Conservation (phyloP, 1,140 invertebrate genomes). For the Zophobas morio region DNA sequence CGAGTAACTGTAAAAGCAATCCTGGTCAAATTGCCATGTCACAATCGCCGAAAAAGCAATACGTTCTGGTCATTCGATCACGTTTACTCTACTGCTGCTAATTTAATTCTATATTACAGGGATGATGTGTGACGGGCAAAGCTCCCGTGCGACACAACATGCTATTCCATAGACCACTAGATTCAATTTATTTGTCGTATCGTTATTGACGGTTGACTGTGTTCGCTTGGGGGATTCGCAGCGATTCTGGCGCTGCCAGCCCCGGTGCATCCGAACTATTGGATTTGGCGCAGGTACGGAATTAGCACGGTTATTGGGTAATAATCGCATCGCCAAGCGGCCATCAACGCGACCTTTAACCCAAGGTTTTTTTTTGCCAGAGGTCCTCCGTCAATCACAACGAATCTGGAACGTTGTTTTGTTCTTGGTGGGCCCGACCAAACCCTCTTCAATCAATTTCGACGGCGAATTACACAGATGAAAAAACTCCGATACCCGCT, state of each 20-base stretch:
- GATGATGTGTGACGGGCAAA: slow-evolving; percentile 29
- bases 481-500: slow-evolving; percentile 26
- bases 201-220: slow-evolving; percentile 53
- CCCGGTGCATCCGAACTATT: slow-evolving; percentile 7
- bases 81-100: slow-evolving; percentile 46
- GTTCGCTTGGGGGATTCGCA: slow-evolving; percentile 44
- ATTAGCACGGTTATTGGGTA: slow-evolving; percentile 9
- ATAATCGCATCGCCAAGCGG: slow-evolving; percentile 15
- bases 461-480: slow-evolving; percentile 32
- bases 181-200: slow-evolving; percentile 58
- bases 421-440: slow-evolving; percentile 4
- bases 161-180: slow-evolving; percentile 51
- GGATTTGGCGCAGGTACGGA: neutral
- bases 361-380: slow-evolving; percentile 1
- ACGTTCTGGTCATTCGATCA: slow-evolving; percentile 43
- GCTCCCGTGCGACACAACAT: slow-evolving; percentile 50
- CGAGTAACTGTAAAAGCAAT: neutral
- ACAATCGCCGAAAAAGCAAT: neutral
- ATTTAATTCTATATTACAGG: slow-evolving; percentile 53
- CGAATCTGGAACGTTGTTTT: slow-evolving; percentile 22
- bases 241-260: slow-evolving; percentile 5
- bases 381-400: slow-evolving; percentile 25
- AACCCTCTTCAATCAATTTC: slow-evolving; percentile 33
- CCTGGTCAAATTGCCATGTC: neutral
- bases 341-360: neutral